Base-by-base conservation (phyloP, 1,140 invertebrate genomes). In the Drosophila repleta region DNA sequence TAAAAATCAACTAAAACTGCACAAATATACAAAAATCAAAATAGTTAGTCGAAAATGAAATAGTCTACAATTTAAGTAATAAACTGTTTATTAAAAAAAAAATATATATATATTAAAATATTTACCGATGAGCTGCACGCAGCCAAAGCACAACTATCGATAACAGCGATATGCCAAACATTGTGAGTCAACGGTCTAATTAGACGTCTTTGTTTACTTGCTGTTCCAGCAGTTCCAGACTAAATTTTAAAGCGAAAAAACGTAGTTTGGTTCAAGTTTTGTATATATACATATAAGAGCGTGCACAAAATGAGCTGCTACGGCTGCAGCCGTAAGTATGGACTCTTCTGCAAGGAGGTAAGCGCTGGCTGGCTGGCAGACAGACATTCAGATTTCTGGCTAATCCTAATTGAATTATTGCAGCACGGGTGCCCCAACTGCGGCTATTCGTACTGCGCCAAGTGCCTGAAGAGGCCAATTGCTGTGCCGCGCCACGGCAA, bases 391-490 rank as follows among this genome's bases (percentile, higher is more conserved):
- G 1, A 18, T 45, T 17, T 11, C 6, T 43, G 4, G 43, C 37
- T 57, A 17, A 39, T 15, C 26, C 17, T 8, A 46, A 20, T 7
- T 49, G 29, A 11, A 60, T 64, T 8, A 41, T 70, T 68, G 17
- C 35, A 90, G 94, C 92, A 93, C 92, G 94, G 94, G 3, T 95
- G 94, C 83, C 93, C 94, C 26, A 92, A 92, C 77, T 95, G 94
- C 90, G 94, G 94, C 21, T 93, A 94, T 79, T 94, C 94, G 70
- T 95, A 93, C 76, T 95, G 94, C 79, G 93, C 92, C 69, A 95
- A 94, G 88, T 95, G 94, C 89, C 88, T 95, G 43, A 93, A 92
- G 62, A 90, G 93, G 65, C 93, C 92, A 84, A 90, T 93, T 76
- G 93, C 90, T 85, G 92, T 93, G 77, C 84, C 83, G 11, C 74